Conservation (phyloP, 2,113 vertebrate genomes). For the Atherinomorus stipes region DNA sequence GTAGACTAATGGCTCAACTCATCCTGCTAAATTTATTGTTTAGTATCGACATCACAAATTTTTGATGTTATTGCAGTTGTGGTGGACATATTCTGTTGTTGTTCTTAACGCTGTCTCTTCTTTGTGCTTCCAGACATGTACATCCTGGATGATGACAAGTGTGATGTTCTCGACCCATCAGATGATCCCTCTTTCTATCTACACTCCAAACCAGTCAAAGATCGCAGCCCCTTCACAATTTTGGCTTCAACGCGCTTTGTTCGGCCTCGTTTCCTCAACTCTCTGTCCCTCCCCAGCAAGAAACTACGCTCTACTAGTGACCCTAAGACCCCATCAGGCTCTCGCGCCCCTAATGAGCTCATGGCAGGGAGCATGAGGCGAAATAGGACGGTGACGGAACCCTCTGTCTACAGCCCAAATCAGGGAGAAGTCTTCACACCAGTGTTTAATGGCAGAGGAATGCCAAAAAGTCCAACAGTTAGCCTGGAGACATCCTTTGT, state of each 20-base stretch:
- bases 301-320: constrained; percentile 95
- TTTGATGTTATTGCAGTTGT: not conserved
- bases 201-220: constrained; percentile 91
- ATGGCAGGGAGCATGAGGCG: constrained; percentile 86
- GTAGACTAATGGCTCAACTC: not conserved
- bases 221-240: constrained; percentile 94
- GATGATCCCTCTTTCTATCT: constrained; percentile 90
- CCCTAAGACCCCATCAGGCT: constrained; percentile 85
- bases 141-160: constrained; percentile 93
- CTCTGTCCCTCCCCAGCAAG: constrained; percentile 94
- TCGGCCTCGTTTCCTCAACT: constrained; percentile 93
- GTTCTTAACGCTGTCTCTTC: not conserved
- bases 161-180: constrained; percentile 88
- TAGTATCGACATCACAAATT: not conserved
- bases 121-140: constrained; percentile 90
- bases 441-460: constrained; percentile 82
- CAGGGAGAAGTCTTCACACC: constrained; percentile 90
- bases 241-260: constrained; percentile 92
- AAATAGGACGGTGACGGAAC: constrained; percentile 94
- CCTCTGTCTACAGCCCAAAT: constrained; percentile 85
- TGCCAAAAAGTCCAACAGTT: constrained; percentile 91
- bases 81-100: not conserved
- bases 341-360: constrained; percentile 84
- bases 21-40: not conserved
- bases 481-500: constrained; percentile 94